Evolutionary conservation across 2,797 vertebrate genomes (phyloP), one percentile per base, ranked within the genome.

Genomic region (Falco cherrug): DNA sequence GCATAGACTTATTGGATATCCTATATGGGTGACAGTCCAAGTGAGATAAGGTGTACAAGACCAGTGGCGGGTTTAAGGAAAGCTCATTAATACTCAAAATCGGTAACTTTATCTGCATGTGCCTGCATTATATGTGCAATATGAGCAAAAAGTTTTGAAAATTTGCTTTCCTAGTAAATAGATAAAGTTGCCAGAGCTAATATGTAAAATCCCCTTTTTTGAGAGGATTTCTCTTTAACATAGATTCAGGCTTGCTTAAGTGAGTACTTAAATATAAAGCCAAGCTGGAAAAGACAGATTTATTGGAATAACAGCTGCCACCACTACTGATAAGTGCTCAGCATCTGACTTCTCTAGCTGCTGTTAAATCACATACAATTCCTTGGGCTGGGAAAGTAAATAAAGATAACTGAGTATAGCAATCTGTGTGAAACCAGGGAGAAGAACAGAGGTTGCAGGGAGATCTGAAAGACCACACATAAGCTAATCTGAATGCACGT

Each of bases 371-470:
- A 77, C 0, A 0, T 83, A 68, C 60, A 73, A 47, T 94, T 94
- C 81, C 84, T 90, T 67, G 67, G 87, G 45, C 63, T 94, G 68
- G 13, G 29, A 83, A 96, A 84, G 56, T 89, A 95, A 95, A 94
- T 91, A 87, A 93, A 89, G 39, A 67, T 77, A 94, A 82, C n/a
- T 10, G 48, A 70, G 22, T 60, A 59, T 29, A 86, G 68, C 64
- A 89, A n/a, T 64, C 68, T 89, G 14, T 50, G 29, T 77, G 64
- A 89, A 89, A 74, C 45, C 35, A 37, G 31, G 67, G 53, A 33
- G 59, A 93, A 89, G 33, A 85, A 53, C 35, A 48, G 7, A 39
- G 53, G 24, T 83, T 91, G 43, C 68, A 76, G 51, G 24, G 48
- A 56, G 43, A 71, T 45, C 47, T 71, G 57, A 87, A 86, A 74